Evolutionary conservation across 2,888 invertebrate genomes (phyloP).

Genomic region (Ichneumoninae sp.): DNA sequence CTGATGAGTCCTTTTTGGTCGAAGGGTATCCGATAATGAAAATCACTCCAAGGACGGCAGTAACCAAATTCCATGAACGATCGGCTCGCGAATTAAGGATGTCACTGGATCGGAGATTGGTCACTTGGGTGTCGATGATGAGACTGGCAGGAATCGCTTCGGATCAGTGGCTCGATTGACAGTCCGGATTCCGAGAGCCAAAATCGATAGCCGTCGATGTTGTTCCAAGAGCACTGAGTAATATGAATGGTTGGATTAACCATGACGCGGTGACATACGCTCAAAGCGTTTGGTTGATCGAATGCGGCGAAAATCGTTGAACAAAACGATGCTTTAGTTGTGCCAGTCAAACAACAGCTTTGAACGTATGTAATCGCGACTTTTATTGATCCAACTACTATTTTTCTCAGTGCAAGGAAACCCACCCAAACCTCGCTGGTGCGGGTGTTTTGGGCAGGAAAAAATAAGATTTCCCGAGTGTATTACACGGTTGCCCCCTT

Average conservation of each 20-base stretch:
- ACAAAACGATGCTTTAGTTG: too few relatives aligned
- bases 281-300: too few relatives aligned
- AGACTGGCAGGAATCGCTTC: not conserved
- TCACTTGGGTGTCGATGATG: too few relatives aligned
- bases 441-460: not conserved
- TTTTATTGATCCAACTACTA: too few relatives aligned
- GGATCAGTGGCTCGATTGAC: too few relatives aligned
- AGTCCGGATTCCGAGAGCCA: too few relatives aligned
- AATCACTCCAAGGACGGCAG: not conserved
- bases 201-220: not conserved
- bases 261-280: too few relatives aligned
- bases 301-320: too few relatives aligned
- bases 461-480: conserved; percentile 23
- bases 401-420: not conserved
- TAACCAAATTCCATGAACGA: not conserved
- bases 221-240: not conserved
- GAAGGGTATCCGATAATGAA: not conserved
- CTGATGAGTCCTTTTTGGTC: not conserved
- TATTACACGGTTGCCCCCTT: conserved; percentile 37
- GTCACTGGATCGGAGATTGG: not conserved
- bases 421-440: not conserved
- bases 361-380: too few relatives aligned
- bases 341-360: too few relatives aligned
- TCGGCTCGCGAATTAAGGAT: not conserved
- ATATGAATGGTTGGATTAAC: too few relatives aligned